These are phyloP conservation scores for Callinectes sapidus DNA, from an alignment of 2,888 invertebrate genomes.

Conservation along the genomic window DNA sequence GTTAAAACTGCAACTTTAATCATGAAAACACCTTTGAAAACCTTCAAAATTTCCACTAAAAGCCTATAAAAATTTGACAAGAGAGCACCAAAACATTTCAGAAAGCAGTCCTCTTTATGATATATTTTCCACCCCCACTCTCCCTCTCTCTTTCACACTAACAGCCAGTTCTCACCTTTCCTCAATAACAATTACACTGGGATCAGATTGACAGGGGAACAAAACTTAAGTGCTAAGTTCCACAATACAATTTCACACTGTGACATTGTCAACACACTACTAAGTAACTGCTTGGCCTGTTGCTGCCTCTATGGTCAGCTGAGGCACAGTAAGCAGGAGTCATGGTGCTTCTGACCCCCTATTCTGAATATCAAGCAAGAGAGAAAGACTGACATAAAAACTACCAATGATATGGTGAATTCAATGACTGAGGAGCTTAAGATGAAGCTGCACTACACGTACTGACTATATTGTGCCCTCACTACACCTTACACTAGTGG, in stretches of 20 bases:
- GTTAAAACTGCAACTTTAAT: too few species aligned
- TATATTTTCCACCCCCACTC: background rate
- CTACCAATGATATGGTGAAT: slow-evolving; percentile 21
- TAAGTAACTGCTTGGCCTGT: background rate
- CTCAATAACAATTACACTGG: background rate
- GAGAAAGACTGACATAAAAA: background rate
- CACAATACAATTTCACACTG: background rate
- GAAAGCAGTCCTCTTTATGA: background rate
- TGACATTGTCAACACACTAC: background rate
- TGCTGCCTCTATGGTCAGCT: background rate
- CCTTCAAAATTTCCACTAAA: too few species aligned
- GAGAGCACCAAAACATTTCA: too few species aligned
- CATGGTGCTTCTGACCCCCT: background rate
- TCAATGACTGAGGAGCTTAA: background rate
- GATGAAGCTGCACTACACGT: slow-evolving; percentile 12
- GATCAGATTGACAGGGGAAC: background rate
- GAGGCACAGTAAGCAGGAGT: background rate
- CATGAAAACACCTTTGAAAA: too few species aligned
- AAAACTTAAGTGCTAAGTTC: background rate
- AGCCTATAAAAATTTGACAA: too few species aligned
- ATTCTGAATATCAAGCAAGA: slow-evolving; percentile 4
- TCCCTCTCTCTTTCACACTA: background rate
- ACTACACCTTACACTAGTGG: slow-evolving; percentile 12
- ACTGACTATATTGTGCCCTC: slow-evolving; percentile 33
- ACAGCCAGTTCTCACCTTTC: background rate